Conservation (phyloP, 2,797 vertebrate species). For the Lagorchestes hirsutus region DNA sequence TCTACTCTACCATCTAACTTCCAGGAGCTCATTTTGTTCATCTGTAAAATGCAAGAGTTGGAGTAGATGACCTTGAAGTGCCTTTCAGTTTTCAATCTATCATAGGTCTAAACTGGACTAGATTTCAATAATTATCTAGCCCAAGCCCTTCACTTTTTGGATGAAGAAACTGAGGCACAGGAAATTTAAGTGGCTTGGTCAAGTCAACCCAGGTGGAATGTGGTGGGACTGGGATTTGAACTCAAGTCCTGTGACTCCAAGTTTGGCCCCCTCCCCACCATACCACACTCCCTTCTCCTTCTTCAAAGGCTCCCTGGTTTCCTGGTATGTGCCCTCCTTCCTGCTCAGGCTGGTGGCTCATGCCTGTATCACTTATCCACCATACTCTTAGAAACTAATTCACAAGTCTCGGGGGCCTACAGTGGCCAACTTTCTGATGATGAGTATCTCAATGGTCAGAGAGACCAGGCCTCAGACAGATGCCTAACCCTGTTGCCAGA, state of each 20-base stretch:
- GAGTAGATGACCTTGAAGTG: neutral
- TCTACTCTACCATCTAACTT: neutral
- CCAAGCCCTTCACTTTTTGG: neutral
- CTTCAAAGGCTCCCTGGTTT: neutral
- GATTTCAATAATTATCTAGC: neutral
- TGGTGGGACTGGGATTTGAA: neutral
- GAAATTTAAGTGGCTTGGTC: neutral
- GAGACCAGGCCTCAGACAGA: neutral
- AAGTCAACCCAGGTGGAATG: neutral
- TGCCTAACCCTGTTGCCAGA: neutral
- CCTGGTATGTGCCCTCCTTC: neutral
- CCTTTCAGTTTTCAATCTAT: neutral
- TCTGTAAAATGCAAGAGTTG: neutral
- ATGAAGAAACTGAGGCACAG: neutral
- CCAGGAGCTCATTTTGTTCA: neutral
- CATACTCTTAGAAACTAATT: neutral
- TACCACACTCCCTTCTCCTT: neutral
- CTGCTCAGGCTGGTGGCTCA: neutral
- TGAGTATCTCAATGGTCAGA: neutral
- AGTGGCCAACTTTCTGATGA: neutral
- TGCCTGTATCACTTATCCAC: neutral
- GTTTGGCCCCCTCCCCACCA: neutral
- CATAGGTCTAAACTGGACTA: neutral
- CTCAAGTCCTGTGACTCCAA: neutral
- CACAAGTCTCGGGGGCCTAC: neutral